Evolutionary conservation across 2,888 invertebrate genomes (phyloP), one percentile per base, ranked within the genome.

Genomic region (Morinoia aosen): DNA sequence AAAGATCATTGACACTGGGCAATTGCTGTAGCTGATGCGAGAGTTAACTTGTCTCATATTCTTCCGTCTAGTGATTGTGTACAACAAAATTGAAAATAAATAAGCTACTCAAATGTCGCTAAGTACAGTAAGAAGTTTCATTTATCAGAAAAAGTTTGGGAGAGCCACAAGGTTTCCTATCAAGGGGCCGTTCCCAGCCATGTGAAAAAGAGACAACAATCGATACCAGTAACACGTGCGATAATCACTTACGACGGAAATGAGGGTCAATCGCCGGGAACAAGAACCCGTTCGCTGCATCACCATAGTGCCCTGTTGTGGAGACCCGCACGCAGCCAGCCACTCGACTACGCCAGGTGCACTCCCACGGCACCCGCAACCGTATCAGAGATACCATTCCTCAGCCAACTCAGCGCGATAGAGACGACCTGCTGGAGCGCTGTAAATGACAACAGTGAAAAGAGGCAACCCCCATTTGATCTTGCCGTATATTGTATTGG

Each of bases 301-400:
- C 76, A 8, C 76, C 33, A 76, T 48, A 48, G 48, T 76, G 76
- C 90, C 40, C 90, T 39, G 90, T 40, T 90, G 14, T 10, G 40
- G 40, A 39, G 39, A 48, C 40, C 40, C 90, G 14, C 19, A 14
- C 48, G 40, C 64, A 33, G 3, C 5, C 90, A 40, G 40, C 48
- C 90, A 90, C 90, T 40, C 76, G 76, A 76, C 76, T 33, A 33
- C 61, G 90, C 40, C 90, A 90, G 90, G 90, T 90, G 90, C 90
- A 19, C 90, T 90, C 90, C 90, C 90, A 90, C 90, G 90, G 40
- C 48, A 39, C 48, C 88, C 90, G 14, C 40, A 14, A 39, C 40
- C 10, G 40, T 90, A 90, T 90, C 90, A 40, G 19, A 16, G 90
- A 40, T 90, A 90, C 90, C 39, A 39, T 14, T 39, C 40, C 90